Base-by-base conservation (phyloP, 2,888 invertebrate genomes). In the Pantelozetes paolii region DNA sequence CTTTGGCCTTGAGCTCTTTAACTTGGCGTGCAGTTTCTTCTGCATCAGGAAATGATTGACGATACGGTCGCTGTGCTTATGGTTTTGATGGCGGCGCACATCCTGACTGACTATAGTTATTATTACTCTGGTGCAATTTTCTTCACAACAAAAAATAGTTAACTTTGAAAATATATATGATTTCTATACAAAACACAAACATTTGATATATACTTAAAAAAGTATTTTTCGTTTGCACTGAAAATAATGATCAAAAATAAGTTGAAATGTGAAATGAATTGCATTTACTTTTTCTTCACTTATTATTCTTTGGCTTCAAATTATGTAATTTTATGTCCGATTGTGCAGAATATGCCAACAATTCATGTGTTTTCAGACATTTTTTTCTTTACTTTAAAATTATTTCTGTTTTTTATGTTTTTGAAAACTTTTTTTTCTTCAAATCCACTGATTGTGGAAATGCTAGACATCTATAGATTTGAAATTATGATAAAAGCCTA, bases 41-140 rank as follows among this genome's bases (percentile, higher is more conserved):
- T n/a, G n/a, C n/a, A n/a, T n/a, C n/a, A n/a, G n/a, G n/a, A n/a
- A n/a, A n/a, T n/a, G n/a, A n/a, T n/a, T n/a, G n/a, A n/a, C n/a
- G n/a, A n/a, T n/a, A n/a, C n/a, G n/a, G n/a, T n/a, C n/a, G n/a
- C n/a, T n/a, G n/a, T n/a, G 57, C 23, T 57, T 57, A 57, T 57
- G 57, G 26, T 57, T 57, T 57, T 8, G 57, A 57, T 57, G 57
- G 57, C 57, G 57, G 57, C 57, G 5, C 28, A 57, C 57, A 57
- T 57, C 57, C 57, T 45, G 57, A 23, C 57, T 3, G 57, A 23
- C 6, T 57, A 57, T 2, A n/a, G n/a, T n/a, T n/a, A n/a, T 57
- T 57, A 57, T 57, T 57, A 57, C 6, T 20, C 8, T 5, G 3
- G 45, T 45, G 18, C 8, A 13, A 13, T 45, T 45, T 9, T 13